phyloP scores from a whole-genome alignment of 2,888 invertebrate genomes.

The Lamellibrachia columna region DNA sequence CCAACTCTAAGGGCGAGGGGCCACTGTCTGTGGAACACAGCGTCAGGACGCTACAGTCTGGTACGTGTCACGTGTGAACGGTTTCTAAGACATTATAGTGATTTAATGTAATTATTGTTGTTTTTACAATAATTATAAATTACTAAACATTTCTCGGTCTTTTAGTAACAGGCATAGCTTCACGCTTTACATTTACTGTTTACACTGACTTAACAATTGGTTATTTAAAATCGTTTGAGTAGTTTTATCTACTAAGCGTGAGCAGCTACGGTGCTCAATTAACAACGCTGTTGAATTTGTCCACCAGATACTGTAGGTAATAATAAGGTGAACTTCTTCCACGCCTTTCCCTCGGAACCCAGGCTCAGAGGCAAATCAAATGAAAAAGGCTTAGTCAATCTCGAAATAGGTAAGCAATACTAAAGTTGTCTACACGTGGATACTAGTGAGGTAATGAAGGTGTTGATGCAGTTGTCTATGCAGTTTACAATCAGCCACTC shows the following conservation, averaged over 20 bases:
- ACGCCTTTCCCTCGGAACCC: too few species aligned
- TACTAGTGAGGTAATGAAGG: too few species aligned
- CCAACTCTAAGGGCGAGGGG: slow-evolving; percentile 55
- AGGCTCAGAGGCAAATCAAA: too few species aligned
- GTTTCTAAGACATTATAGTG: background rate
- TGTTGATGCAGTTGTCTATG: background rate
- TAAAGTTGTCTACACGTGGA: too few species aligned
- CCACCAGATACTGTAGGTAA: too few species aligned
- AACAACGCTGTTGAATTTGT: too few species aligned
- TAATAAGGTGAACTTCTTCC: too few species aligned
- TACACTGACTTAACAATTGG: background rate
- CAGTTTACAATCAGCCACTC: background rate
- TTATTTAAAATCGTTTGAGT: background rate
- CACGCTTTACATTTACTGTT: background rate
- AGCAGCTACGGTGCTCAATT: background rate
- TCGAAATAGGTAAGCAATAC: too few species aligned
- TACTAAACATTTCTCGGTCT: too few species aligned
- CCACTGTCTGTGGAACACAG: slow-evolving; percentile 36
- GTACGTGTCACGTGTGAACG: slow-evolving; percentile 40
- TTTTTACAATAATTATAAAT: too few species aligned
- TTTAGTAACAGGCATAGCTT: too few species aligned
- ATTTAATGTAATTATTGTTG: background rate
- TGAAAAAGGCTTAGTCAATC: too few species aligned
- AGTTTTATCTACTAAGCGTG: background rate
- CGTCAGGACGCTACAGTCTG: slow-evolving; percentile 49